These are phyloP conservation scores for Hormaphis cornu DNA, from an alignment of 1,140 invertebrate species.

Conservation along the genomic window DNA sequence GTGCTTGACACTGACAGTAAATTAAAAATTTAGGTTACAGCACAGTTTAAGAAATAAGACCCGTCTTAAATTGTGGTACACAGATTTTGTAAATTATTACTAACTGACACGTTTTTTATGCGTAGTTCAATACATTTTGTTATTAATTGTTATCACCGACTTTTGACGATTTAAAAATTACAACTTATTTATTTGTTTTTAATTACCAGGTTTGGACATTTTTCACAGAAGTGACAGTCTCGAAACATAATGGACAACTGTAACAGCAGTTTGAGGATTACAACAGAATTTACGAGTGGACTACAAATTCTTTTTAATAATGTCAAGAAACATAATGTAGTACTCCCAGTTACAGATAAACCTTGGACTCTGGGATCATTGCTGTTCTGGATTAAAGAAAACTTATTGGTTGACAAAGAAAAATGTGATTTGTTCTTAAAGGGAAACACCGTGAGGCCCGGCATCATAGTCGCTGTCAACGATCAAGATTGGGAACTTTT, in stretches of 20 bases:
- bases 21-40: too few relatives aligned
- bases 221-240: too few relatives aligned
- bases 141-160: too few relatives aligned
- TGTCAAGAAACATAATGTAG: background rate
- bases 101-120: too few relatives aligned
- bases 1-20: too few relatives aligned
- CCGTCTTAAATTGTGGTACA: too few relatives aligned
- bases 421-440: conserved; percentile 22
- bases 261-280: background rate
- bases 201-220: too few relatives aligned
- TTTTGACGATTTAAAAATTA: too few relatives aligned
- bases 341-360: background rate
- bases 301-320: conserved; percentile 6
- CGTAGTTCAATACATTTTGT: too few relatives aligned
- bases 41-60: too few relatives aligned
- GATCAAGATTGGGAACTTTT: conserved; percentile 27
- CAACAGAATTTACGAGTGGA: conserved; percentile 4
- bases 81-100: too few relatives aligned
- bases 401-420: conserved; percentile 6
- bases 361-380: conserved; percentile 1
- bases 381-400: background rate
- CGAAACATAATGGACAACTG: background rate
- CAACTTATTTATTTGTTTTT: too few relatives aligned
- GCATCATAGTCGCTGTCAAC: conserved; percentile 10
- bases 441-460: conserved; percentile 5